Conservation (phyloP, 2,113 vertebrate species). For the Dolichotis patagonum region DNA sequence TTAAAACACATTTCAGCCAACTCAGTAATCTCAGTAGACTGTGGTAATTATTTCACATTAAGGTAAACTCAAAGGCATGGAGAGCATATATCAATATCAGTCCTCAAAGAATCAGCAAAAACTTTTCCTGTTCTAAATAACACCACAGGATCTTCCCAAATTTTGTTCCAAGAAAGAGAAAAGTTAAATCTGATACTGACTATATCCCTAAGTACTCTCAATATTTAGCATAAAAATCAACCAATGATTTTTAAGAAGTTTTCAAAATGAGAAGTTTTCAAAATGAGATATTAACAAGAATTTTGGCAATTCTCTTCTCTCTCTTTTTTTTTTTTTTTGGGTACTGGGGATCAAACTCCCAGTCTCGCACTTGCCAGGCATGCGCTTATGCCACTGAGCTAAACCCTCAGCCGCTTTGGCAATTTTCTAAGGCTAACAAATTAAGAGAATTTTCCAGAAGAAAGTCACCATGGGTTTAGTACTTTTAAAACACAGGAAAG, state of each 20-base stretch:
- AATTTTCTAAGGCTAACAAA: conserved; percentile 42
- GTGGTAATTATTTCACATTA: conserved; percentile 55
- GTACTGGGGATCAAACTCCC: too few species aligned
- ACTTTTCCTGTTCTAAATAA: conserved; percentile 52
- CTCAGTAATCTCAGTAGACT: conserved; percentile 54
- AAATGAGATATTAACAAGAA: conserved; percentile 57
- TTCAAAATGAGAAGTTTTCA: conserved; percentile 64
- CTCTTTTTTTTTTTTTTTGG: too few species aligned
- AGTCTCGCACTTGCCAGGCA: too few species aligned
- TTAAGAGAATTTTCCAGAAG: conserved; percentile 41
- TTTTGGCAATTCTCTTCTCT: not conserved
- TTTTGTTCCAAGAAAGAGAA: not conserved
- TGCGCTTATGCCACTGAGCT: too few species aligned
- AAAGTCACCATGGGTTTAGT: not conserved
- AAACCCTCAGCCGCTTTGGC: not conserved
- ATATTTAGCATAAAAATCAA: conserved; percentile 52
- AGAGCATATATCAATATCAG: conserved; percentile 36
- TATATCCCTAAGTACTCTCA: conserved; percentile 1
- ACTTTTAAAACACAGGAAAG: not conserved
- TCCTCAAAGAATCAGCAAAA: conserved; percentile 47
- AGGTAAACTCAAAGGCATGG: conserved; percentile 43
- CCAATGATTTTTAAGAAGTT: too few species aligned
- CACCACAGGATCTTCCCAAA: not conserved
- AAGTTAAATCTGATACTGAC: not conserved
- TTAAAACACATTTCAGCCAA: conserved; percentile 44